Evolutionary conservation across 2,888 invertebrate genomes (phyloP).

Genomic region (Tenthredo mesomela): DNA sequence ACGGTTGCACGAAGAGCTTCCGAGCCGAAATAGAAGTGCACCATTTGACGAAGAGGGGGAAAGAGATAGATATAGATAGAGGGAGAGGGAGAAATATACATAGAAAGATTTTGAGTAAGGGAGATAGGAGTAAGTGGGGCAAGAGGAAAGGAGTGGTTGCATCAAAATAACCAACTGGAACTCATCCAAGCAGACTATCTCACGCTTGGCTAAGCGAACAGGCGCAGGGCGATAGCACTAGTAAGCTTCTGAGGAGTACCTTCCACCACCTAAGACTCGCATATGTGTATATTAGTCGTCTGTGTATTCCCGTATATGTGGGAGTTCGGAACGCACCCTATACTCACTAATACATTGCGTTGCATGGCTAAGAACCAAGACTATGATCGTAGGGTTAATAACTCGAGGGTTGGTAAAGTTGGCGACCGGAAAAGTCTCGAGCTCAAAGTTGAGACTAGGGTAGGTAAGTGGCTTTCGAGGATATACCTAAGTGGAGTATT

Average conservation of each 20-base stretch:
- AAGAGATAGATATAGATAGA: constrained; percentile 49
- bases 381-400: constrained; percentile 42
- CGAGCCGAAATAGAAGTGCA: constrained; percentile 61
- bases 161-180: constrained; percentile 69
- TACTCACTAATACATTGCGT: neutral
- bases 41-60: constrained; percentile 18
- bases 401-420: constrained; percentile 20
- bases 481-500: neutral
- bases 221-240: constrained; percentile 11
- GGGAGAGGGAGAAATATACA: constrained; percentile 14
- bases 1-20: constrained; percentile 55
- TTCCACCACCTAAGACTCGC: neutral
- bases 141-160: constrained; percentile 58
- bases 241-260: constrained; percentile 24
- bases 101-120: constrained; percentile 28
- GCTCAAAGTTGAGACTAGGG: neutral
- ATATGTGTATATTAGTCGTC: neutral
- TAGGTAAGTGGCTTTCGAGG: constrained; percentile 1
- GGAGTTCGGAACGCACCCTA: constrained; percentile 14
- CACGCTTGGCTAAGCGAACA: constrained; percentile 54
- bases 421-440: neutral
- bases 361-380: neutral
- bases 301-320: neutral
- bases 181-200: constrained; percentile 65
- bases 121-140: constrained; percentile 39